A percentile compares a stretch with the other conserved stretches of the same genome.
Conservation (phyloP, 53 echinoderm and acorn worm genomes). For the Echinometra lucunter region DNA sequence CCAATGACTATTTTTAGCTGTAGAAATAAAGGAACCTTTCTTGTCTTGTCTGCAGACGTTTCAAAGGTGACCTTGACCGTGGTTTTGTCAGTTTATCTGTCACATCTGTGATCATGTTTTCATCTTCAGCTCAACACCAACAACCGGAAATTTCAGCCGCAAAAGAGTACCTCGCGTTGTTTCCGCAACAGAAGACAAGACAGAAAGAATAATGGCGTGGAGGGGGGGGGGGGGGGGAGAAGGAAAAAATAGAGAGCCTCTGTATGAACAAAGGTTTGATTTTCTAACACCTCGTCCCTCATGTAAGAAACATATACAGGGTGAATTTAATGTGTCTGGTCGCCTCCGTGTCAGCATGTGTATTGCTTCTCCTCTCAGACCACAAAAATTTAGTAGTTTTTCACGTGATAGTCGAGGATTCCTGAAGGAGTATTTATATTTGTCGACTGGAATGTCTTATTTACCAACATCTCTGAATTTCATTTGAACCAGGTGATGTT, state of each 20-base stretch:
- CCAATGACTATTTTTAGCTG: neutral
- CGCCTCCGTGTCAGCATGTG: constrained; percentile 18
- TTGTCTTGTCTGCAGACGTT: constrained; percentile 31
- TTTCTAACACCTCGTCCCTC: constrained; percentile 1
- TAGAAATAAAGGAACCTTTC: neutral
- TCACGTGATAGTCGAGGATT: constrained; percentile 35
- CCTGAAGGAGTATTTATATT: neutral
- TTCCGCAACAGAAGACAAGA: neutral
- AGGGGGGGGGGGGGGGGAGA: neutral
- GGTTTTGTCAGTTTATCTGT: neutral
- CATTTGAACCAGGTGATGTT: neutral
- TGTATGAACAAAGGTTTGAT: neutral
- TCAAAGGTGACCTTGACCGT: neutral
- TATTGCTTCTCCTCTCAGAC: constrained; percentile 32
- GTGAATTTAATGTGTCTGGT: constrained; percentile 50
- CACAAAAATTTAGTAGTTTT: constrained; percentile 43
- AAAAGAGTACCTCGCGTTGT: constrained; percentile 10
- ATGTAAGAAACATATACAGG: constrained; percentile 35
- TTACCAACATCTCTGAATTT: neutral
- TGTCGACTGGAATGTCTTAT: constrained; percentile 5
- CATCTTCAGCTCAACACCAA: neutral
- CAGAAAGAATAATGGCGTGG: neutral
- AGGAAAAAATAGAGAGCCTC: neutral
- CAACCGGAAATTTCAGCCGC: constrained; percentile 25
- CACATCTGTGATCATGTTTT: constrained; percentile 32